Conservation (phyloP, 30 jellyfish, hydroid and myxozoan genomes). For the Hydractinia symbiolongicarpus region DNA sequence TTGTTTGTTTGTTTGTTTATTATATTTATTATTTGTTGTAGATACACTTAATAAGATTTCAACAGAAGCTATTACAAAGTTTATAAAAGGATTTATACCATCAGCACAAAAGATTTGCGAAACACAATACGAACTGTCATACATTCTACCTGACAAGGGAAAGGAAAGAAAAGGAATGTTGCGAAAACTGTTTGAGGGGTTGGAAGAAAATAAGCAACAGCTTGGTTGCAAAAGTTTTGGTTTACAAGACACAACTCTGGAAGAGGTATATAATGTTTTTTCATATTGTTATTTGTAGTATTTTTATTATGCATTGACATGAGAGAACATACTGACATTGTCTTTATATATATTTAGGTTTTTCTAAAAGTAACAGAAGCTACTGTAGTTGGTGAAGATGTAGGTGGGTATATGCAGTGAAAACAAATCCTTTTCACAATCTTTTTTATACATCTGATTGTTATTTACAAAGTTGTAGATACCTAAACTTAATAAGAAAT, state of each 20-base stretch:
- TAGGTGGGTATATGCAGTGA: neutral
- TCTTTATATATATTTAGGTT: slow-evolving; percentile 38
- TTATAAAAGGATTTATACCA: slow-evolving; percentile 61
- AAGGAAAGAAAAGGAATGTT: slow-evolving; percentile 44
- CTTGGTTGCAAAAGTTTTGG: slow-evolving; percentile 83
- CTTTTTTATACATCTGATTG: no score
- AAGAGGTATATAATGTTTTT: slow-evolving; percentile 51
- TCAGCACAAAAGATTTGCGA: slow-evolving; percentile 85
- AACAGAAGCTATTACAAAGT: slow-evolving; percentile 42
- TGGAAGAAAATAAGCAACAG: slow-evolving; percentile 49
- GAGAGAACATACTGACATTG: no score
- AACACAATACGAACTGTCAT: slow-evolving; percentile 75
- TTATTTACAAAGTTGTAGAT: no score
- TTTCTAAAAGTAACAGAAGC: slow-evolving; percentile 93
- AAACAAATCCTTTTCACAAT: no score
- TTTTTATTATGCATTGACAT: no score
- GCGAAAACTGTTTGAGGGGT: slow-evolving; percentile 44
- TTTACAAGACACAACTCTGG: slow-evolving; percentile 80
- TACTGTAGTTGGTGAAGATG: slow-evolving; percentile 41
- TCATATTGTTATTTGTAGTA: neutral
- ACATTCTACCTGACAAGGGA: slow-evolving; percentile 73
- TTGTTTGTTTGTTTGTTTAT: no score
- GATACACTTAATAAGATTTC: neutral
- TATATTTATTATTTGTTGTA: neutral
- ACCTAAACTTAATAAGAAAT: no score